Evolutionary conservation across 2,113 vertebrate genomes (phyloP).

Genomic region (Potamarius usumacintae): DNA sequence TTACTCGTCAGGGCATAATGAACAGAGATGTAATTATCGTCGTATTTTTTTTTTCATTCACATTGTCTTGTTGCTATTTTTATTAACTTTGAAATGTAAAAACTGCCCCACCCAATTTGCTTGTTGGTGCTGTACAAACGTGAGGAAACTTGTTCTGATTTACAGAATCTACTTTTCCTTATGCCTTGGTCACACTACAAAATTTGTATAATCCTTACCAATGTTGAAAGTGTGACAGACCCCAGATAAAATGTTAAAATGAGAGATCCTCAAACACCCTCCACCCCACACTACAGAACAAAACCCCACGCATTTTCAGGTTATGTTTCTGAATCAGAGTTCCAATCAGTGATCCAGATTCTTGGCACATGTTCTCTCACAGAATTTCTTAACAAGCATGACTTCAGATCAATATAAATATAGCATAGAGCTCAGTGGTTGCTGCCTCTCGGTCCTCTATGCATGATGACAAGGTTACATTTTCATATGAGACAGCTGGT

Average conservation of each 20-base stretch:
- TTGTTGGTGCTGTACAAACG: neutral
- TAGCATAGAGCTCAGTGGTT: neutral
- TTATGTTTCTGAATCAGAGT: neutral
- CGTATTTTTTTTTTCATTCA: neutral
- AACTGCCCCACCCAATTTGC: neutral
- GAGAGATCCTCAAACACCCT: neutral
- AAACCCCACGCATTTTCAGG: neutral
- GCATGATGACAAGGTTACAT: neutral
- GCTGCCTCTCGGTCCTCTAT: neutral
- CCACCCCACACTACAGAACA: neutral
- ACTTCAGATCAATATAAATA: neutral
- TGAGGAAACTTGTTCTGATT: neutral
- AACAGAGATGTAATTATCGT: too few relatives aligned
- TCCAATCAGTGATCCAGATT: neutral
- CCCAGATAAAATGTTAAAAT: too few relatives aligned
- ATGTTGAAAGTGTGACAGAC: neutral
- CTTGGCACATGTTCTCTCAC: neutral
- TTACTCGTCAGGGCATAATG: too few relatives aligned
- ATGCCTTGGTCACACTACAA: neutral
- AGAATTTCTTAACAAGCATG: neutral
- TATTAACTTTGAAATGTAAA: neutral
- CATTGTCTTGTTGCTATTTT: neutral
- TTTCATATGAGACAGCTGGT: neutral
- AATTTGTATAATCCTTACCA: too few relatives aligned
- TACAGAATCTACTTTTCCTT: neutral